These are phyloP conservation scores for Oryzias curvinotus DNA, from an alignment of 2,113 vertebrate genomes.

Conservation along the genomic window DNA sequence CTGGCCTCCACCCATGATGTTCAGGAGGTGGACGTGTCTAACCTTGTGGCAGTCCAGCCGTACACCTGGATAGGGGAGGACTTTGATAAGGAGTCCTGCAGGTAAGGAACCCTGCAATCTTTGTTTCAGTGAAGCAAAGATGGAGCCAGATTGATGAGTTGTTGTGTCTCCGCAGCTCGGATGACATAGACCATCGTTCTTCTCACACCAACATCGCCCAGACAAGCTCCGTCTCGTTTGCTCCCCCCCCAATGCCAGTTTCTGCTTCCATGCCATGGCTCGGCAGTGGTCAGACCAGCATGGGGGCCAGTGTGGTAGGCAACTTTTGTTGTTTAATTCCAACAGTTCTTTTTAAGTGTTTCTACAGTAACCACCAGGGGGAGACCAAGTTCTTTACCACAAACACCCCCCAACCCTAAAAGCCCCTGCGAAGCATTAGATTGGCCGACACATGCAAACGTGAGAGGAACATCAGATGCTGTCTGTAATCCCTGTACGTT, in stretches of 20 bases:
- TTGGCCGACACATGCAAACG: slow-evolving; percentile 1
- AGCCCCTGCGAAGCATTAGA: neutral
- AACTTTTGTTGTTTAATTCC: neutral
- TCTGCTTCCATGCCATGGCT: slow-evolving; percentile 95
- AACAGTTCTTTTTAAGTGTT: slow-evolving; percentile 17
- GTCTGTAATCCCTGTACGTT: neutral
- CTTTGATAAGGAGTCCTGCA: slow-evolving; percentile 94
- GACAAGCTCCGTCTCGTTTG: slow-evolving; percentile 77
- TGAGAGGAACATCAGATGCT: neutral
- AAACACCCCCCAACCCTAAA: neutral
- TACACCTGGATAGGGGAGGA: slow-evolving; percentile 98
- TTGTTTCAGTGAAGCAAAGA: neutral
- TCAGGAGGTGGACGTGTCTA: slow-evolving; percentile 95
- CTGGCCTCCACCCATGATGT: slow-evolving; percentile 97
- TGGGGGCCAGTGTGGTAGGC: slow-evolving; percentile 93
- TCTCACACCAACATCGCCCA: slow-evolving; percentile 92
- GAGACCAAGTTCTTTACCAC: slow-evolving; percentile 16
- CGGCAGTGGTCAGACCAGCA: slow-evolving; percentile 94
- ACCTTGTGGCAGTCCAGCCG: slow-evolving; percentile 88
- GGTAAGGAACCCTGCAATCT: slow-evolving; percentile 68
- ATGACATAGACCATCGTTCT: slow-evolving; percentile 91
- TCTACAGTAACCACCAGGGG: slow-evolving; percentile 34
- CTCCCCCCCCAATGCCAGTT: slow-evolving; percentile 82
- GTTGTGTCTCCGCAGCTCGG: slow-evolving; percentile 81
- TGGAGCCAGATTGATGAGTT: neutral